A percentile compares a stretch with the other conserved stretches of the same genome.
These are phyloP conservation scores for Triops cancriformis DNA, from an alignment of 1,140 invertebrate species.

Conservation along the genomic window DNA sequence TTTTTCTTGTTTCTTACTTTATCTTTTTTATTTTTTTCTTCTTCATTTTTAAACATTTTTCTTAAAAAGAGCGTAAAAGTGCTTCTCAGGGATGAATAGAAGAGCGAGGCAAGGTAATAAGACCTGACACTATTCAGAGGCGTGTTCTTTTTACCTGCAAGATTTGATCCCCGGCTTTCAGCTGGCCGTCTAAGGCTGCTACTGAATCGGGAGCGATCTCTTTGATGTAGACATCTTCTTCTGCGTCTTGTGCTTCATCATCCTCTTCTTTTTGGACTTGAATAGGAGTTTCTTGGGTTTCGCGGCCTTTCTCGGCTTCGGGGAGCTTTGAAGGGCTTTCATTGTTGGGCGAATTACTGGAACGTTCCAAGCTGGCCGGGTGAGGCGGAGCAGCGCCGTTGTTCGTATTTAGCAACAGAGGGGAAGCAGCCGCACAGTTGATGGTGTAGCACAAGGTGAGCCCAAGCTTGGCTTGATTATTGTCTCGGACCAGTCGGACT, in stretches of 20 bases:
- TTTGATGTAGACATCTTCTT: slow-evolving; percentile 58
- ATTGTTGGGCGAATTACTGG: not conserved
- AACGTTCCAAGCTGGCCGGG: not conserved
- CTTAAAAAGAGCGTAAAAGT: no score
- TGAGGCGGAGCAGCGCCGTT: not conserved
- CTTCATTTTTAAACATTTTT: no score
- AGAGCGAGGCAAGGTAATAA: not conserved
- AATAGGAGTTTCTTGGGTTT: not conserved
- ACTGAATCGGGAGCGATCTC: slow-evolving; percentile 60
- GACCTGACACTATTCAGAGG: not conserved
- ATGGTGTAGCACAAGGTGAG: slow-evolving; percentile 58
- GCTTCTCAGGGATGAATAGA: not conserved
- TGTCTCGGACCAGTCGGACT: slow-evolving; percentile 51
- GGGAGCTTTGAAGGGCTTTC: not conserved
- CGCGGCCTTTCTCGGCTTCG: not conserved
- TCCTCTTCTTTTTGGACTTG: not conserved
- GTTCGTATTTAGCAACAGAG: slow-evolving; percentile 26
- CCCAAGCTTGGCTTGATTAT: slow-evolving; percentile 53
- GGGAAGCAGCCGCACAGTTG: slow-evolving; percentile 14
- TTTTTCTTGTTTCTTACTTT: no score
- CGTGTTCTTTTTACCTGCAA: slow-evolving; percentile 43
- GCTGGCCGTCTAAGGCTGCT: slow-evolving; percentile 55
- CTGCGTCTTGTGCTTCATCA: slow-evolving; percentile 25
- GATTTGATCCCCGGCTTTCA: slow-evolving; percentile 65
- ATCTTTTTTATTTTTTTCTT: no score